phyloP scores from a whole-genome alignment of 35 echinoderm and acorn worm genomes.

The Ptychodera flava region DNA sequence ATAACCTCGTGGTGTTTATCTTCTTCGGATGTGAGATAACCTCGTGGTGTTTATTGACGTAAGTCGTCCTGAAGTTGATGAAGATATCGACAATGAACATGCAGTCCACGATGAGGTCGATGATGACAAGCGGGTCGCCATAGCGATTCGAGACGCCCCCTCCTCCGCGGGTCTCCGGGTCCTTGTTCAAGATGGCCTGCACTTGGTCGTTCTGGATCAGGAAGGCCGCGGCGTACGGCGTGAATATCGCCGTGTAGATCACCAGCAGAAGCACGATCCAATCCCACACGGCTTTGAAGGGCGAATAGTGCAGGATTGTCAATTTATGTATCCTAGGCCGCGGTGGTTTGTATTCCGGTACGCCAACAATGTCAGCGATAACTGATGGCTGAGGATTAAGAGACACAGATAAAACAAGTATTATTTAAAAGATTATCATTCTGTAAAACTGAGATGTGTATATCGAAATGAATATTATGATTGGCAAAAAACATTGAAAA shows the following conservation, averaged over 20 bases:
- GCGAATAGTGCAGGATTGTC: slow-evolving; percentile 97
- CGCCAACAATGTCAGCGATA: not conserved
- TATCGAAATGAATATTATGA: too few species aligned
- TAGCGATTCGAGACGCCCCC: slow-evolving; percentile 59
- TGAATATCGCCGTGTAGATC: slow-evolving; percentile 94
- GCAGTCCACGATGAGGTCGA: slow-evolving; percentile 88
- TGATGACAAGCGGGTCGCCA: slow-evolving; percentile 78
- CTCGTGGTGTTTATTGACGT: slow-evolving; percentile 75
- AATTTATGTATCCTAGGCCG: slow-evolving; percentile 45
- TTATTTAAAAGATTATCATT: too few species aligned
- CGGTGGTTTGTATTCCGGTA: not conserved
- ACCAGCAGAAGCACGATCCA: slow-evolving; percentile 91
- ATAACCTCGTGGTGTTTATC: slow-evolving; percentile 84
- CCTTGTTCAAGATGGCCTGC: slow-evolving; percentile 63
- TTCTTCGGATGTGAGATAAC: slow-evolving; percentile 63
- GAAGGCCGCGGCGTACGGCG: slow-evolving; percentile 90
- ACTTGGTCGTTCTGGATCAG: slow-evolving; percentile 44
- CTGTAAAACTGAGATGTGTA: too few species aligned
- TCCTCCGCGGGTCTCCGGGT: slow-evolving; percentile 68
- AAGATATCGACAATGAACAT: slow-evolving; percentile 98
- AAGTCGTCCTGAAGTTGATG: slow-evolving; percentile 95
- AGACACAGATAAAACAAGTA: too few species aligned
- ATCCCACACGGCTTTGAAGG: slow-evolving; percentile 98
- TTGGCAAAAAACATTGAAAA: too few species aligned
- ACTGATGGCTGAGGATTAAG: not conserved